phyloP scores from a whole-genome alignment of 2,888 invertebrate genomes.

The Galeopsomyia nigrocyanea region DNA sequence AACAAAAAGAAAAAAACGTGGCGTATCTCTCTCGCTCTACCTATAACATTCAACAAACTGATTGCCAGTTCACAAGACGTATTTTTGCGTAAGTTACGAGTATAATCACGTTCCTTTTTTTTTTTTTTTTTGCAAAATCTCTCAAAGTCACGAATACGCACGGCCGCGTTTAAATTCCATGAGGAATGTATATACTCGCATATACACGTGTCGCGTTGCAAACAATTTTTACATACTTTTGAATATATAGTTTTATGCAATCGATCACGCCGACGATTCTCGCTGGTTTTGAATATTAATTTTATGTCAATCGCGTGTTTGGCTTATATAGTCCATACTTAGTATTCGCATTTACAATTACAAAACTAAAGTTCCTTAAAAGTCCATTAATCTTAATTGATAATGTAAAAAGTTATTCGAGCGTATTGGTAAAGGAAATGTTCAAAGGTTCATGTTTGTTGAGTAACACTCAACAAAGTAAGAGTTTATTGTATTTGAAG shows the following conservation, averaged over 20 bases:
- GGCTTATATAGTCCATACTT: too few relatives aligned
- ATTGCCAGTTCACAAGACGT: not conserved
- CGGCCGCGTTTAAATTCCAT: constrained; percentile 22
- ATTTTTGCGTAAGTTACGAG: constrained; percentile 16
- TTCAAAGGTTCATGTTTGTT: too few relatives aligned
- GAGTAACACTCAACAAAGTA: too few relatives aligned
- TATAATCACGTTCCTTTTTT: constrained; percentile 7
- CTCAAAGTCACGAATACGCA: constrained; percentile 25
- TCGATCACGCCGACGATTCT: not conserved
- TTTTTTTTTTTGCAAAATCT: constrained; percentile 16
- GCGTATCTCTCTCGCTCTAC: constrained; percentile 17
- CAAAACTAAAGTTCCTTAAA: too few relatives aligned
- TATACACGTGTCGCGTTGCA: not conserved
- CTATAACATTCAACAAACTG: not conserved
- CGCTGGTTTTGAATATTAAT: too few relatives aligned
- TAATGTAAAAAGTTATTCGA: too few relatives aligned
- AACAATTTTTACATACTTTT: not conserved
- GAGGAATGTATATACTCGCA: constrained; percentile 12
- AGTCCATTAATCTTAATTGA: too few relatives aligned
- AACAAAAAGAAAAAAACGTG: constrained; percentile 30
- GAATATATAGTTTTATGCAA: too few relatives aligned
- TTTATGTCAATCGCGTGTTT: too few relatives aligned
- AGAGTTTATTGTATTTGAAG: too few relatives aligned
- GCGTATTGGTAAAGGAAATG: too few relatives aligned
- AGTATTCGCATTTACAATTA: too few relatives aligned